Evolutionary conservation across 2,888 invertebrate genomes (phyloP).

Genomic region (Choristoneura rosaceana): DNA sequence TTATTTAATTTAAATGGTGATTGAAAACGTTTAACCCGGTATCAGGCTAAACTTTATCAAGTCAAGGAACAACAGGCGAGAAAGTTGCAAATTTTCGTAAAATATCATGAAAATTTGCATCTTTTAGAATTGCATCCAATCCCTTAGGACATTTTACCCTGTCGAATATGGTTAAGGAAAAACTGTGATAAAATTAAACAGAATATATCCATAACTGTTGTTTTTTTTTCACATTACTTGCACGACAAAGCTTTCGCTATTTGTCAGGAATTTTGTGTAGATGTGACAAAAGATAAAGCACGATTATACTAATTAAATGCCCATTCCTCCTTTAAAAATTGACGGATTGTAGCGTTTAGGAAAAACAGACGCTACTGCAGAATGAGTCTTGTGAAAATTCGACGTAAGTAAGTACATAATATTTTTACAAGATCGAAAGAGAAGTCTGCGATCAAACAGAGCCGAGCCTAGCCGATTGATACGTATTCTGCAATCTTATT

Average conservation of each 20-base stretch:
- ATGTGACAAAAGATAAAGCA: too few species aligned
- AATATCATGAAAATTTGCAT: slow-evolving; percentile 65
- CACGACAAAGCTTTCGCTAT: background rate
- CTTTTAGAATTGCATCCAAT: slow-evolving; percentile 48
- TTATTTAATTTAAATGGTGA: slow-evolving; percentile 4
- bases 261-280: too few species aligned
- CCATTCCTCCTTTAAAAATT: too few species aligned
- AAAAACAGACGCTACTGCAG: too few species aligned
- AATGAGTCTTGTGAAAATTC: too few species aligned
- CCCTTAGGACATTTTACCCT: slow-evolving; percentile 39
- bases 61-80: slow-evolving; percentile 29
- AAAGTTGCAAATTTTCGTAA: slow-evolving; percentile 68
- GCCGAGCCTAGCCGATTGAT: too few species aligned
- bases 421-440: too few species aligned
- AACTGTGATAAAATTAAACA: slow-evolving; percentile 69
- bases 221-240: slow-evolving; percentile 49
- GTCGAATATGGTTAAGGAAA: slow-evolving; percentile 57
- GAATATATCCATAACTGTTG: slow-evolving; percentile 52
- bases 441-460: too few species aligned
- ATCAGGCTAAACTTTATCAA: background rate
- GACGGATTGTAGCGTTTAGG: too few species aligned
- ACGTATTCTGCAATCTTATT: too few species aligned
- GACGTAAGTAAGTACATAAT: too few species aligned
- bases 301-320: too few species aligned
- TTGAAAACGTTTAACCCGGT: background rate